Evolutionary conservation across 2,888 invertebrate genomes (phyloP), one percentile per base, ranked within the genome.

Genomic region (Stenotaenia linearis): DNA sequence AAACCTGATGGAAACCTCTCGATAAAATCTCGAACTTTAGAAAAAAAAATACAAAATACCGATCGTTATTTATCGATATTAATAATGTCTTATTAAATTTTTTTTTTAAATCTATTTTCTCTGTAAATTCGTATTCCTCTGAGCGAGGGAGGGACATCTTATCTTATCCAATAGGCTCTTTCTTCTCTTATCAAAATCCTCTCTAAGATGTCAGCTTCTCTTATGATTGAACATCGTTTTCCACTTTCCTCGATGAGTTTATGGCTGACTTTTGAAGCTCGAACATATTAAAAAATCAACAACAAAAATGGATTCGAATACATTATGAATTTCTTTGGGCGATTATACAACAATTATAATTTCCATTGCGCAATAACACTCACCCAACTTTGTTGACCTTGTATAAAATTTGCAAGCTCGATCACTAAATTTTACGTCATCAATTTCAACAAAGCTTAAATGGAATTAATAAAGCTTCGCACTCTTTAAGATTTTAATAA

Each of bases 181-280:
- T 21, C 21, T 50, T 18, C 7, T 69, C 28, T 15, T 69, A 69
- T 69, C 69, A 69, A 69, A 69, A 69, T 69, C 25, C 28, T 69
- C 69, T 69, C 25, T 25, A 25, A 28, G 10, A n/a, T 25, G 69
- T 28, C 28, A 69, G n/a, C 69, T 69, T 69, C 10, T 25, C 12
- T 28, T 69, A 9, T 25, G 69, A 69, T 69, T 69, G 69, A 69
- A 69, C 69, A 69, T 69, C 69, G 69, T 69, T 69, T 69, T 69
- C 69, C 28, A 69, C 69, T 69, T 28, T 69, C 69, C 15, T 25
- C 69, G 25, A 69, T 28, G 28, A 69, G 69, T 15, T 28, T 69
- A 10, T 45, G 7, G 12, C 25, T 69, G 69, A 69, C 28, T 12
- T 50, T 50, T 18, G 18, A n/a, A 50, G 25, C 18, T 69, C 69